A percentile compares a stretch with the other conserved stretches of the same genome.
These are phyloP conservation scores for Urocynchramus pylzowi DNA, from an alignment of 2,113 vertebrate species.

Conservation along the genomic window DNA sequence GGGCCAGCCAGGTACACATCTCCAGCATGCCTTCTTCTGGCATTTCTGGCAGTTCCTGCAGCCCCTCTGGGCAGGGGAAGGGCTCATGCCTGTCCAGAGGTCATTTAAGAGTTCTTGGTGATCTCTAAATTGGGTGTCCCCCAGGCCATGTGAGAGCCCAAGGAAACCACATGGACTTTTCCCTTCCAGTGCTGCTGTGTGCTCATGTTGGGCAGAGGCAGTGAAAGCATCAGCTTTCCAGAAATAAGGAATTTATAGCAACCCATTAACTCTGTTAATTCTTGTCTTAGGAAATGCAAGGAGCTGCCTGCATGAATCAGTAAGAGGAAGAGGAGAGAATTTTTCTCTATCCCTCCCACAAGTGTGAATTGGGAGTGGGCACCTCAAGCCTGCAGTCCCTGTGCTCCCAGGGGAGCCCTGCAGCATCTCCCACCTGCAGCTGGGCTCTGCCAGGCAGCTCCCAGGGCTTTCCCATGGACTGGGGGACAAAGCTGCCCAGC, in stretches of 20 bases:
- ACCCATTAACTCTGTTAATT: not conserved
- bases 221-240: not conserved
- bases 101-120: not conserved
- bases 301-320: not conserved
- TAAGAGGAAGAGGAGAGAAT: not conserved
- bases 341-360: not conserved
- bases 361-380: rapidly evolving
- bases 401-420: rapidly evolving
- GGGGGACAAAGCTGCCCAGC: not conserved
- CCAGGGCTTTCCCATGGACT: not conserved
- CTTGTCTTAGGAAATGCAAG: not conserved
- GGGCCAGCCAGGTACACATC: not conserved
- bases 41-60: not conserved
- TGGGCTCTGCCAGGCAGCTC: not conserved
- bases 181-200: rapidly evolving
- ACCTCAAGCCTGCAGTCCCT: rapidly evolving
- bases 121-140: not conserved
- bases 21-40: not conserved
- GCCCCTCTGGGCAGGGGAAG: not conserved
- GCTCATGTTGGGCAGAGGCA: not conserved
- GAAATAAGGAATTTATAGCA: not conserved
- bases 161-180: not conserved
- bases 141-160: not conserved
- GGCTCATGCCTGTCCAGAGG: not conserved
- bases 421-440: not conserved